These are phyloP conservation scores for Porphyrio hochstetteri DNA, from an alignment of 2,113 vertebrate genomes.

Conservation along the genomic window DNA sequence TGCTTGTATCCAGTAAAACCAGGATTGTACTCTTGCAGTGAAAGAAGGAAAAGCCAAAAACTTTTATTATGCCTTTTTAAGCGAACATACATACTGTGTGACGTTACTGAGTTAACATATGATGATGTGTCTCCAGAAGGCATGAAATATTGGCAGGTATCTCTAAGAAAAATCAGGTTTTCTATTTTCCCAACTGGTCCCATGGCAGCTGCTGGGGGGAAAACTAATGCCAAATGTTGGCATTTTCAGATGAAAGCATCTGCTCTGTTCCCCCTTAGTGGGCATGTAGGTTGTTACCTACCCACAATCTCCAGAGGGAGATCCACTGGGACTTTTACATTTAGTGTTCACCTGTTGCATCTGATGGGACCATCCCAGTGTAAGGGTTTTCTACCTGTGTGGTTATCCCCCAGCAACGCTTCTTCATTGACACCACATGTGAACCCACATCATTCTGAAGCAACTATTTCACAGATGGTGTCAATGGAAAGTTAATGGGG, in stretches of 20 bases:
- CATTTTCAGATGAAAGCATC: not conserved
- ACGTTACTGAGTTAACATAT: slow-evolving; percentile 28
- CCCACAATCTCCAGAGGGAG: not conserved
- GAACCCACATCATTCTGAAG: not conserved
- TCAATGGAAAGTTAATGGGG: not conserved
- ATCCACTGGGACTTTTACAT: not conserved
- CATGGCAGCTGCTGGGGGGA: not conserved
- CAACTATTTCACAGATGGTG: not conserved
- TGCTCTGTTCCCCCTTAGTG: not conserved
- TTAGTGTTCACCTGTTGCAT: not conserved
- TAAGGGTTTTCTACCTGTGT: not conserved
- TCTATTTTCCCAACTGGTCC: not conserved
- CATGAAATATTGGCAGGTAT: not conserved
- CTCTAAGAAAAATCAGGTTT: not conserved
- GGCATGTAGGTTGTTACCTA: not conserved
- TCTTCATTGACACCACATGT: not conserved
- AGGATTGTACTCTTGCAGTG: not conserved
- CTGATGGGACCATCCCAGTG: not conserved
- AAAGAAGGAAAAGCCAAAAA: slow-evolving; percentile 39
- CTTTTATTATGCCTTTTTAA: slow-evolving; percentile 70
- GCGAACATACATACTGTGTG: slow-evolving; percentile 56
- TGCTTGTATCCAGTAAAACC: not conserved
- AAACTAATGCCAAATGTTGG: not conserved
- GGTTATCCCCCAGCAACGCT: not conserved
- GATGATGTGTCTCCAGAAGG: slow-evolving; percentile 15